Evolutionary conservation across 1,140 invertebrate genomes (phyloP).

Genomic region (Neodiprion virginianus): DNA sequence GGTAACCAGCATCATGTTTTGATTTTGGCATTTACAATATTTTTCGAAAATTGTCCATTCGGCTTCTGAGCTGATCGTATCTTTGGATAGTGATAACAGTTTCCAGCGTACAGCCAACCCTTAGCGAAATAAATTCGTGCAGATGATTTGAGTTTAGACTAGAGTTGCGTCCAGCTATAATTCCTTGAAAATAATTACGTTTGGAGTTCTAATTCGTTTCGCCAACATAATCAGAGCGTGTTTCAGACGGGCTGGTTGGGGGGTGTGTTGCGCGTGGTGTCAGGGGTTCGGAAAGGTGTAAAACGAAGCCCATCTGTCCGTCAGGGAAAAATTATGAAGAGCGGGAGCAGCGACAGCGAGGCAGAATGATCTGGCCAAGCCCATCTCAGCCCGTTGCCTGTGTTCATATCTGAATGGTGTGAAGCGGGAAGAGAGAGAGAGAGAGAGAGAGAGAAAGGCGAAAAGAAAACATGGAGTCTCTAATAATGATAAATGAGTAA

Average conservation of each 20-base stretch:
- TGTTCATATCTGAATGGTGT: too few relatives aligned
- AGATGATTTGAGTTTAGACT: background rate
- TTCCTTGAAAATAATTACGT: background rate
- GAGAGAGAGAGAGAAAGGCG: conserved; percentile 14
- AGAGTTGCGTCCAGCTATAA: background rate
- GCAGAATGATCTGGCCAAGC: conserved; percentile 15
- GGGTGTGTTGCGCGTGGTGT: too few relatives aligned
- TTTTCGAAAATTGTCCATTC: too few relatives aligned
- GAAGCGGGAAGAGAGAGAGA: background rate
- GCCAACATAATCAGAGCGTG: background rate
- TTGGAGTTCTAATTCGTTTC: background rate
- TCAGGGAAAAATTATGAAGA: conserved; percentile 9
- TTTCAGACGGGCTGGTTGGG: too few relatives aligned
- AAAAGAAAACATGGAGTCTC: conserved; percentile 24
- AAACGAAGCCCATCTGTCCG: conserved; percentile 27
- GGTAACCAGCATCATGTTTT: too few relatives aligned
- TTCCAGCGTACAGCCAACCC: too few relatives aligned
- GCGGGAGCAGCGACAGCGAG: conserved; percentile 12
- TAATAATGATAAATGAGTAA: conserved; percentile 62
- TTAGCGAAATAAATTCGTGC: background rate
- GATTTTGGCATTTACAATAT: too few relatives aligned
- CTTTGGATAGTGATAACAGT: too few relatives aligned
- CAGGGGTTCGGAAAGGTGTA: conserved; percentile 15
- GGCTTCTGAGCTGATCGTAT: too few relatives aligned
- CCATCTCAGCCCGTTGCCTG: too few relatives aligned